Evolutionary conservation across 37 sponge, comb jelly and placozoan genomes (phyloP).

Genomic region (Amphimedon queenslandica): DNA sequence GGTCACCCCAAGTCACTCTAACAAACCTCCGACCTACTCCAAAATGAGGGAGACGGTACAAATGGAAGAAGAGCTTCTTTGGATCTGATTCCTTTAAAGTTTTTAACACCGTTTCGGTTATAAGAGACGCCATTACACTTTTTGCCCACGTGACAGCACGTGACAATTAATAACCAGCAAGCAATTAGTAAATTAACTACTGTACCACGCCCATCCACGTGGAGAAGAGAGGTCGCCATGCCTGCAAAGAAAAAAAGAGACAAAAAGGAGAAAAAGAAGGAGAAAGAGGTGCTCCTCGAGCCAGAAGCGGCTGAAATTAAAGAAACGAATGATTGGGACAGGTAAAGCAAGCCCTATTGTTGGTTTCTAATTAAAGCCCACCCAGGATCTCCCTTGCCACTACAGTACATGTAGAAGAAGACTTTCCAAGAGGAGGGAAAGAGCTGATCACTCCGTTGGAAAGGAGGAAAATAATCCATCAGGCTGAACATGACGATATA

Average conservation of each 20-base stretch:
- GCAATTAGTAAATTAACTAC: no score
- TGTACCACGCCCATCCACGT: no score
- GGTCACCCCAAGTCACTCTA: constrained; percentile 18
- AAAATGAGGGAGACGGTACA: constrained; percentile 27
- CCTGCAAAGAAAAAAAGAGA: neutral
- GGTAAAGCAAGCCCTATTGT: neutral
- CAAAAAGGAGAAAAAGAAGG: neutral
- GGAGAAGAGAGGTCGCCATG: no score
- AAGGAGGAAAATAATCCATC: constrained; percentile 27
- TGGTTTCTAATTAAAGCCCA: neutral
- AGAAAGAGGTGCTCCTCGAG: neutral
- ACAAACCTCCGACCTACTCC: constrained; percentile 50
- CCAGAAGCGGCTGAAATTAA: neutral
- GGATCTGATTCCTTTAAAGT: constrained; percentile 11
- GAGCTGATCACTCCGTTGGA: constrained; percentile 70
- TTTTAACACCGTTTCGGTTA: neutral
- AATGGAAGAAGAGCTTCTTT: constrained; percentile 25
- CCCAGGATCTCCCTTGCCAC: neutral
- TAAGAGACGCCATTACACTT: no score
- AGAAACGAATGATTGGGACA: neutral
- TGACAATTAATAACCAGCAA: neutral
- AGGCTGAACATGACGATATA: constrained; percentile 64
- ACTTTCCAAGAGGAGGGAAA: constrained; percentile 76
- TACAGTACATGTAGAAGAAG: constrained; percentile 20
- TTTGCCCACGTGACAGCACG: neutral